These are phyloP conservation scores for Xyliphius kryptos DNA, from an alignment of 2,113 vertebrate genomes.

Conservation along the genomic window DNA sequence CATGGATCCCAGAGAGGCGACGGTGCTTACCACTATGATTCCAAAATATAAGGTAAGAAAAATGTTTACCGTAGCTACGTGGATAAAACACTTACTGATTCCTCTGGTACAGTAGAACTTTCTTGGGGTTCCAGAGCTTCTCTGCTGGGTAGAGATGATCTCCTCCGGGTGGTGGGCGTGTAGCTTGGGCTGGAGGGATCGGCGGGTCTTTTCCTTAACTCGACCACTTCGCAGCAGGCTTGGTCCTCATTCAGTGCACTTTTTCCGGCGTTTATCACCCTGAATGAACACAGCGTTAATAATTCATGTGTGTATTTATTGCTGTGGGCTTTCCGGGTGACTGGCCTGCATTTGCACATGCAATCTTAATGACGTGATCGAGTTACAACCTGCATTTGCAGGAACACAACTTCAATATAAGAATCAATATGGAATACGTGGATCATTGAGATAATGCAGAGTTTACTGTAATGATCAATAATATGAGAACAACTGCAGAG, in stretches of 20 bases:
- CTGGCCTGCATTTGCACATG: neutral
- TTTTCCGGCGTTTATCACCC: constrained; percentile 96
- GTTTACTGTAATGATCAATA: no score
- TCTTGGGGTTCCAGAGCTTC: constrained; percentile 78
- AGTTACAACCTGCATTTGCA: neutral
- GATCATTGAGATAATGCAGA: no score
- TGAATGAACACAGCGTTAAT: constrained; percentile 43
- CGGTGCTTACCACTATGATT: no score
- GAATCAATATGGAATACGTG: no score
- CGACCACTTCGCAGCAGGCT: constrained; percentile 89
- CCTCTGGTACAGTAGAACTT: constrained; percentile 51
- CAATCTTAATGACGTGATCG: neutral
- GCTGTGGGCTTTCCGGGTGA: neutral
- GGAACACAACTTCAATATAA: no score
- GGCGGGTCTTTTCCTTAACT: constrained; percentile 76
- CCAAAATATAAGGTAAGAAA: no score
- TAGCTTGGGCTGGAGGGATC: constrained; percentile 70
- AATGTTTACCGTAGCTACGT: neutral
- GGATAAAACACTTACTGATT: constrained; percentile 11
- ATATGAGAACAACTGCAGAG: no score
- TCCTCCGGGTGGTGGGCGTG: constrained; percentile 69
- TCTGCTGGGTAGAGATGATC: constrained; percentile 87
- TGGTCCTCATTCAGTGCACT: constrained; percentile 96
- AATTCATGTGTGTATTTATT: neutral
- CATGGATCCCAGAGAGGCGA: no score